phyloP scores from a whole-genome alignment of 2,888 invertebrate species.

The Hesperia comma region DNA sequence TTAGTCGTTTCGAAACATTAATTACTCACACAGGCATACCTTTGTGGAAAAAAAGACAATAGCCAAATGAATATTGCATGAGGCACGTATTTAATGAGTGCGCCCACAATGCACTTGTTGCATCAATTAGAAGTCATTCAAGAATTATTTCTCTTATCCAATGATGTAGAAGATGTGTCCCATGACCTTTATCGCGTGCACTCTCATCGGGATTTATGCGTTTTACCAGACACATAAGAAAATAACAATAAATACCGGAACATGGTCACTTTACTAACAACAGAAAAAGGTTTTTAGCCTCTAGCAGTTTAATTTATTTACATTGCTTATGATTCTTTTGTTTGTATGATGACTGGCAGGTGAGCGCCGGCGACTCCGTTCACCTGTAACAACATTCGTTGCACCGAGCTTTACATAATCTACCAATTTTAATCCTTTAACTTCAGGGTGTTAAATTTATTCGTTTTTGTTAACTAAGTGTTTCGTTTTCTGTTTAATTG shows the following conservation, averaged over 20 bases:
- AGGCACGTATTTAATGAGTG: slow-evolving; percentile 60
- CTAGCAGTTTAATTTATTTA: slow-evolving; percentile 10
- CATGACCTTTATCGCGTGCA: slow-evolving; percentile 49
- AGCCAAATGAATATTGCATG: slow-evolving; percentile 66
- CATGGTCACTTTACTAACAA: slow-evolving; percentile 4
- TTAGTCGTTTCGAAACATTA: slow-evolving; percentile 39
- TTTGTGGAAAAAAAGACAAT: slow-evolving; percentile 51
- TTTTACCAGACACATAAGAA: slow-evolving; percentile 9
- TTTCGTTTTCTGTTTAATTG: too few relatives aligned
- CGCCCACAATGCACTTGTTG: slow-evolving; percentile 60
- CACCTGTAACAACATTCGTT: neutral
- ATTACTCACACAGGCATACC: slow-evolving; percentile 39
- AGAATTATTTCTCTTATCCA: slow-evolving; percentile 59
- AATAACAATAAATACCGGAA: slow-evolving; percentile 20
- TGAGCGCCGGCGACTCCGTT: too few relatives aligned
- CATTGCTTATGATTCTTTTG: slow-evolving; percentile 1
- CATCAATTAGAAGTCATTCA: slow-evolving; percentile 63
- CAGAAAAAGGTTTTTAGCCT: neutral
- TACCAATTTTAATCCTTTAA: too few relatives aligned
- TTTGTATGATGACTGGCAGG: neutral
- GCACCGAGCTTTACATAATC: neutral
- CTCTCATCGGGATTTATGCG: slow-evolving; percentile 20
- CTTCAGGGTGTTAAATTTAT: too few relatives aligned
- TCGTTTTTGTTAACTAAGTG: too few relatives aligned
- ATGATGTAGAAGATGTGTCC: slow-evolving; percentile 45